Evolutionary conservation across 2,113 vertebrate species (phyloP), one percentile per base, ranked within the genome.

Genomic region (Cyprinodon tularosa): DNA sequence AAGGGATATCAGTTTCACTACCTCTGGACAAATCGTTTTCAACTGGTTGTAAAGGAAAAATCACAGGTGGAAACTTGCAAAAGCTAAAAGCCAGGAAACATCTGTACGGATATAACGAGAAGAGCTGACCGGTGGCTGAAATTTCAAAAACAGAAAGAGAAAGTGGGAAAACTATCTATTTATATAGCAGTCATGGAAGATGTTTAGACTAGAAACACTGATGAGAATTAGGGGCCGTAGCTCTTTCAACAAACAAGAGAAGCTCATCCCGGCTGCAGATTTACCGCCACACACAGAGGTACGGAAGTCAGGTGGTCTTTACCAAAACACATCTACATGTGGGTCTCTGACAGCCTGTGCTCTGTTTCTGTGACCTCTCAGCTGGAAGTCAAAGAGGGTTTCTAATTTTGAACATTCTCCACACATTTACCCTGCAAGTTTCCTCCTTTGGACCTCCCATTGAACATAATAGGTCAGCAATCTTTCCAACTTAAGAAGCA

Each of bases 241-340:
- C 81, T 89, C 78, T 93, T 89, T 91, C 90, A 91, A 93, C 89
- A 91, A 94, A 91, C 87, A 89, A 61, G 74, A 69, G 70, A 76
- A 90, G 68, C 78, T 88, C 74, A 71, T 87, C 85, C 86, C 86
- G 76, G 89, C 82, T 84, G 84, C 65, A 84, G 83, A 87, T 86
- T 71, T 50, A 71, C 53, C 70, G 81, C 87, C 84, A 88, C 90
- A 90, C 88, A 89, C 84, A 78, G 80, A 73, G 82, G 76, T 61
- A n/a, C 68, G 68, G 83, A 88, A 74, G 88, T 83, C 77, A 80
- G 87, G 77, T 76, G 88, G 89, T 88, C 78, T 82, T 82, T 57
- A 68, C 76, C 78, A 80, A 89, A 84, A 90, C 89, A 90, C 48
- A 64, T 57, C 76, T 62, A 53, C 82, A 66, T 90, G 87, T 91